Percentiles rank a stretch among this genome's conserved stretches.
Conservation (phyloP, 2,113 vertebrate species). For the Tricholaema leucomelas region DNA sequence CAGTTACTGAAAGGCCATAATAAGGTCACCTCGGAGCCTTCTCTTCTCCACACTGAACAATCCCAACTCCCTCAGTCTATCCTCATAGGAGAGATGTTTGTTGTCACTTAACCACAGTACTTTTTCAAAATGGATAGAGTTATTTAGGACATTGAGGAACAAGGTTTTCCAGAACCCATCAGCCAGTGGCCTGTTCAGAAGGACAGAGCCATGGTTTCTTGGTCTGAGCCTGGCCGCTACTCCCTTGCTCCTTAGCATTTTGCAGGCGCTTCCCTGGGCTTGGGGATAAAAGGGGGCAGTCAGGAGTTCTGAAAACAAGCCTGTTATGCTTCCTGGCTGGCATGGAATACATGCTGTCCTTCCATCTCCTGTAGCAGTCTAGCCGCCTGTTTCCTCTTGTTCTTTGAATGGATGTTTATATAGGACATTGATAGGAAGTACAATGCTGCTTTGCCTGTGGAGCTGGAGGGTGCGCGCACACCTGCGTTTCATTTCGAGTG, state of each 20-base stretch:
- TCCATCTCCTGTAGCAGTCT: neutral
- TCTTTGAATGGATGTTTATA: neutral
- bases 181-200: neutral
- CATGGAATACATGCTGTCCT: neutral
- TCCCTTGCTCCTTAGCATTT: neutral
- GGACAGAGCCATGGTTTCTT: neutral
- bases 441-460: neutral
- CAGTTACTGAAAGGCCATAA: too few species aligned
- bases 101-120: neutral
- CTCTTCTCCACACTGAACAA: too few species aligned
- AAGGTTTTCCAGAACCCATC: neutral
- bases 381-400: constrained; percentile 4
- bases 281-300: neutral
- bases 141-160: neutral
- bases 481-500: neutral
- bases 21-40: too few species aligned
- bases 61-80: too few species aligned
- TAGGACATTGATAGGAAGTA: neutral
- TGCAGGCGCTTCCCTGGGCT: neutral
- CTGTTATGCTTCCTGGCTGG: neutral
- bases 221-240: neutral
- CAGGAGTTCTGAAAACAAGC: neutral
- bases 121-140: neutral
- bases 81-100: neutral
- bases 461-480: neutral